Conservation (phyloP, 2,113 vertebrate genomes). For the Dunckerocampus dactyliophorus region DNA sequence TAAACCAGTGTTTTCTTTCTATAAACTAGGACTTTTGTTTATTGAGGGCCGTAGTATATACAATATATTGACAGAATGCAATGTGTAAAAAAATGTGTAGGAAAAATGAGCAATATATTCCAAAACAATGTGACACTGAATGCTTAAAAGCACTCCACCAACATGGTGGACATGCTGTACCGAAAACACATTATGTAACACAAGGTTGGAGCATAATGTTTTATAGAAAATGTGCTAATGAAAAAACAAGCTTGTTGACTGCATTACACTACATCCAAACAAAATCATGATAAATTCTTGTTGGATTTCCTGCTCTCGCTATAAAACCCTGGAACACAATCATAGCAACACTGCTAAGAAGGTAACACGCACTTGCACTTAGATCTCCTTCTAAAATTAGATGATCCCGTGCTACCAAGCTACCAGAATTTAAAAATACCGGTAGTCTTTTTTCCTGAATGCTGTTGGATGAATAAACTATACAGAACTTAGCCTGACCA, state of each 20-base stretch:
- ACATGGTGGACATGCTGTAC: not conserved
- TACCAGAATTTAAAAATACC: too few relatives aligned
- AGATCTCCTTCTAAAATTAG: not conserved
- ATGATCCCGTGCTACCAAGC: too few relatives aligned
- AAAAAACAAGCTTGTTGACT: too few relatives aligned
- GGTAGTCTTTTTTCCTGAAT: too few relatives aligned
- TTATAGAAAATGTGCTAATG: too few relatives aligned
- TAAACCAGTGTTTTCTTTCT: slow-evolving; percentile 1
- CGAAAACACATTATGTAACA: not conserved
- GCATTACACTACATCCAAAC: too few relatives aligned
- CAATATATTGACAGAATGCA: not conserved
- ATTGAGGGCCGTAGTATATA: not conserved
- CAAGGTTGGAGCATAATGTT: too few relatives aligned
- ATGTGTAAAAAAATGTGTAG: not conserved
- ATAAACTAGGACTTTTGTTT: slow-evolving; percentile 7
- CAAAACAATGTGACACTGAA: not conserved
- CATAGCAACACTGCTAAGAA: not conserved
- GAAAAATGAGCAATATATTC: not conserved
- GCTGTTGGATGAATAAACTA: too few relatives aligned
- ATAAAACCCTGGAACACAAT: not conserved
- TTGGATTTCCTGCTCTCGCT: not conserved
- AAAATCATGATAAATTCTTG: too few relatives aligned
- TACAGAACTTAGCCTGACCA: too few relatives aligned
- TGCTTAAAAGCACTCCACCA: not conserved
- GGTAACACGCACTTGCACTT: not conserved